Conservation (phyloP, 2,888 invertebrate genomes). For the Melipona beecheii region DNA sequence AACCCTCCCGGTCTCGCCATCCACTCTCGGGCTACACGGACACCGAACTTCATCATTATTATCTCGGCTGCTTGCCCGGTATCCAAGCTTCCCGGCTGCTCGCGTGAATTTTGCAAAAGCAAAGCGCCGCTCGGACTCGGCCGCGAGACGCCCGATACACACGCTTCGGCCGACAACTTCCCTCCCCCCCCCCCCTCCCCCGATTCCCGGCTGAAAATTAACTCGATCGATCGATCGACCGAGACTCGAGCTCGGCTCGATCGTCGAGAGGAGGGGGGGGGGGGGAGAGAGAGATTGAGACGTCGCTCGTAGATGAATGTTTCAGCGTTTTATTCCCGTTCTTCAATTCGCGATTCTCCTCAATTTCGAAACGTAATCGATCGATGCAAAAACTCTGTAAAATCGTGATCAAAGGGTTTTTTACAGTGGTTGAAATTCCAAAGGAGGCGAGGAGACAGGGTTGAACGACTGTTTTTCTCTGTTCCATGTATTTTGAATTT, state of each 20-base stretch:
- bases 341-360: background rate
- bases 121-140: constrained; percentile 30
- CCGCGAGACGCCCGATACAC: constrained; percentile 17
- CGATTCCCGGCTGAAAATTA: too few species aligned
- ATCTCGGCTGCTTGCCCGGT: constrained; percentile 75
- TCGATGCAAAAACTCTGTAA: background rate
- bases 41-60: constrained; percentile 83
- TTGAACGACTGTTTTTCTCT: too few species aligned
- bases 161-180: too few species aligned
- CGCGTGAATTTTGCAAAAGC: constrained; percentile 70
- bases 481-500: background rate
- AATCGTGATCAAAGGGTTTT: background rate
- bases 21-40: constrained; percentile 81
- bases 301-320: constrained; percentile 3
- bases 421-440: too few species aligned
- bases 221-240: constrained; percentile 6
- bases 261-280: background rate
- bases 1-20: constrained; percentile 77
- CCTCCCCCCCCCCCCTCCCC: too few species aligned
- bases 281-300: background rate
- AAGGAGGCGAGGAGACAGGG: too few species aligned
- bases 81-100: constrained; percentile 50
- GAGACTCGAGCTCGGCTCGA: background rate
- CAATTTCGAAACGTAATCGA: constrained; percentile 1
- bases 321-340: background rate